These are phyloP conservation scores for Blomia tropicalis DNA, from an alignment of 2,888 invertebrate species.

Conservation along the genomic window DNA sequence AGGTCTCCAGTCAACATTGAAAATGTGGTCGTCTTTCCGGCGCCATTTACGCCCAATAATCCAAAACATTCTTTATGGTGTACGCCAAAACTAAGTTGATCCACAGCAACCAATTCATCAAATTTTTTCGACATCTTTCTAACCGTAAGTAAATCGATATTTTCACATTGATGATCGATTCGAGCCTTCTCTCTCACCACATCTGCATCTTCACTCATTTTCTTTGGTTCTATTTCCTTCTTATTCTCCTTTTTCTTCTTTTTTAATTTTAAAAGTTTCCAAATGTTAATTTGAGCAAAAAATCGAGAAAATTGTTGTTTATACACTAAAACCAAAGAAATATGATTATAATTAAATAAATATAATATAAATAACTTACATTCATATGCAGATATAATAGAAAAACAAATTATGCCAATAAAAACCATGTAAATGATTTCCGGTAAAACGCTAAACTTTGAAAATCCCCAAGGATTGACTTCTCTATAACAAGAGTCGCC, in stretches of 20 bases:
- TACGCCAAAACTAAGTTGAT: conserved; percentile 28
- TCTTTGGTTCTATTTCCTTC: not conserved
- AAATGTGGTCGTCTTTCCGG: conserved; percentile 29
- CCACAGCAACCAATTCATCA: conserved; percentile 28
- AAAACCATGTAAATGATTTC: not conserved
- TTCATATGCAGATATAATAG: conserved; percentile 2
- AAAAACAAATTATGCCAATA: not conserved
- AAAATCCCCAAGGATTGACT: not conserved
- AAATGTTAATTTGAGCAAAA: not conserved
- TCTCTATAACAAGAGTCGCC: not conserved
- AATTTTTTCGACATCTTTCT: conserved; percentile 27
- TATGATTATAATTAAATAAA: too few species aligned
- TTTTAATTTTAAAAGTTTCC: not conserved
- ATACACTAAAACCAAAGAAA: too few species aligned
- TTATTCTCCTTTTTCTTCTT: not conserved
- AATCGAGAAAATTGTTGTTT: not conserved
- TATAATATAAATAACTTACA: not conserved
- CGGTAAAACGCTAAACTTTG: not conserved
- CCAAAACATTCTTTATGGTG: conserved; percentile 30
- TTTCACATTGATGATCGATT: not conserved
- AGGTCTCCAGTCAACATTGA: conserved; percentile 30
- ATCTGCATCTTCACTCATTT: conserved; percentile 19
- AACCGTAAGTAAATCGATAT: conserved; percentile 21
- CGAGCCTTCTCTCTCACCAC: conserved; percentile 11
- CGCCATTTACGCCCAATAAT: conserved; percentile 30